Evolutionary conservation across 2,797 vertebrate species (phyloP).

Genomic region (Ptychadena robeensis): DNA sequence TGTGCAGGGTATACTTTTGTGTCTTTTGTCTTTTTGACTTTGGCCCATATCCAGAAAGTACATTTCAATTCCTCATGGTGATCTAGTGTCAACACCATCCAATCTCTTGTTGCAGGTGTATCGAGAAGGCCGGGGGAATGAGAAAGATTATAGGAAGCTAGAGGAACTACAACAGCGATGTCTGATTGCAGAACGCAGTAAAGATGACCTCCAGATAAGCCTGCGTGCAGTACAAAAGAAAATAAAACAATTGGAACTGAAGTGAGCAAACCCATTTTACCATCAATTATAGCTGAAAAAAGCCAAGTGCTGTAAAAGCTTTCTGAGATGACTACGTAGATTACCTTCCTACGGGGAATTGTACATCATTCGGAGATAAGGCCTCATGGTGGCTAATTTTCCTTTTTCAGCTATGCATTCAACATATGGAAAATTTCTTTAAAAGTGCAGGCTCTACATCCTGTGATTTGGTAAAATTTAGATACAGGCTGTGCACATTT

Average conservation of each 20-base stretch:
- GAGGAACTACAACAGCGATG: slow-evolving; percentile 90
- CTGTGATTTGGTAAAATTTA: slow-evolving; percentile 17
- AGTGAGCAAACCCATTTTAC: slow-evolving; percentile 77
- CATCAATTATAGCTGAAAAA: slow-evolving; percentile 35
- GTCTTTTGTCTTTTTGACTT: not conserved
- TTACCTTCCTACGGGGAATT: slow-evolving; percentile 16
- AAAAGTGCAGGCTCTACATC: not conserved
- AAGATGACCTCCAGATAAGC: slow-evolving; percentile 83
- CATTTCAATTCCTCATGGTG: slow-evolving; percentile 37
- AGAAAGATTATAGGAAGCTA: slow-evolving; percentile 84
- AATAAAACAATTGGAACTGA: slow-evolving; percentile 87
- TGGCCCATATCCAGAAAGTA: slow-evolving; percentile 9
- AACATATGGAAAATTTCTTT: not conserved
- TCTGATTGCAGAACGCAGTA: slow-evolving; percentile 83
- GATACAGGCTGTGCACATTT: slow-evolving; percentile 4
- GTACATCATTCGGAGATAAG: slow-evolving; percentile 32
- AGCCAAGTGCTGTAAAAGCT: slow-evolving; percentile 19
- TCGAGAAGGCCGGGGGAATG: slow-evolving; percentile 79
- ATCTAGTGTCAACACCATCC: slow-evolving; percentile 16
- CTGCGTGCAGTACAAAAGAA: slow-evolving; percentile 85
- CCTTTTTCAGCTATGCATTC: not conserved
- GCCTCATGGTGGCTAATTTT: slow-evolving; percentile 3
- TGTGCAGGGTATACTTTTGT: slow-evolving; percentile 3
- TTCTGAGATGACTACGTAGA: slow-evolving; percentile 44
- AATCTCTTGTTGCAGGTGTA: slow-evolving; percentile 77